Conservation (phyloP, 2,797 vertebrate species). For the Pipistrellus nathusii region DNA sequence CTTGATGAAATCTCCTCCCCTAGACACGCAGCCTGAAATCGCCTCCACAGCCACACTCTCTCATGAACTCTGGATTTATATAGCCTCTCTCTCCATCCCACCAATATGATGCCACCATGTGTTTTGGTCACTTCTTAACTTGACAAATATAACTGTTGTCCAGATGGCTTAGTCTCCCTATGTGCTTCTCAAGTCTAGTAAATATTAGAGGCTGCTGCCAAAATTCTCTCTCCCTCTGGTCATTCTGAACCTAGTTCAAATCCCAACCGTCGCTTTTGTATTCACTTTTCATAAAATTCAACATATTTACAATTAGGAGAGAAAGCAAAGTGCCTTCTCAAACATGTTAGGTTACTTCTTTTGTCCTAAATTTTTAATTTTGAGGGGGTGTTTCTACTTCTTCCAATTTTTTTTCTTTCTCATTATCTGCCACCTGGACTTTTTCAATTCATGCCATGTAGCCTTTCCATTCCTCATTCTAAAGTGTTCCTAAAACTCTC, state of each 20-base stretch:
- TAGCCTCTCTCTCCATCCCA: background rate
- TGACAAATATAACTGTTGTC: constrained; percentile 74
- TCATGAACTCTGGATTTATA: background rate
- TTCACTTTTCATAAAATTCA: constrained; percentile 40
- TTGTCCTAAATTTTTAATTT: background rate
- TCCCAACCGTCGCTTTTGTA: constrained; percentile 19
- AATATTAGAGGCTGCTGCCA: constrained; percentile 75
- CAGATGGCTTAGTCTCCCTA: constrained; percentile 75
- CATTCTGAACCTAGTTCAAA: constrained; percentile 74
- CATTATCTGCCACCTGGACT: background rate
- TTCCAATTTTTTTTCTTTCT: background rate
- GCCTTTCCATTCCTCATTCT: background rate
- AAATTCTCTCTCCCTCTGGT: constrained; percentile 68
- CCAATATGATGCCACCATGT: constrained; percentile 60
- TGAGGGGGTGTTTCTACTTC: background rate
- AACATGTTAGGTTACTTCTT: background rate
- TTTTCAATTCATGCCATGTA: background rate
- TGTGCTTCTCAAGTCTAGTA: constrained; percentile 69
- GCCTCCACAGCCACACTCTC: background rate
- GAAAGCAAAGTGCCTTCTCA: background rate
- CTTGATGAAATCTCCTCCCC: background rate
- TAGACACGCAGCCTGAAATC: background rate
- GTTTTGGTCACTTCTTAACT: constrained; percentile 74
- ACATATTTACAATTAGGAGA: background rate
- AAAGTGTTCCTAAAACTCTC: background rate